Conservation (phyloP, 2,888 invertebrate genomes). For the Coelinius sp. region DNA sequence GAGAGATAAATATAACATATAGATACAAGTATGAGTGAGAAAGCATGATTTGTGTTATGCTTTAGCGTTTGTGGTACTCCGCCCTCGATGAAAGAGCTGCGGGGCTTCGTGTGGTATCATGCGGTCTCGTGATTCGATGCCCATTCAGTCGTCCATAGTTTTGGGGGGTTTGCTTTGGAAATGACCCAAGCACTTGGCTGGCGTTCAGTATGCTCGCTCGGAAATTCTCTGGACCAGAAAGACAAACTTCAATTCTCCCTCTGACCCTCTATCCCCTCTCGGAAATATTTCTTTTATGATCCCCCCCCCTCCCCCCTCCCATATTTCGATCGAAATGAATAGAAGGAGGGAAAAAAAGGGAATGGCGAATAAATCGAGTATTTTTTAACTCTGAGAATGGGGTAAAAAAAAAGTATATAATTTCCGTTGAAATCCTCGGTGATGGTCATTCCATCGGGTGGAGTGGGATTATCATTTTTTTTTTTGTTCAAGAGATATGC, state of each 20-base stretch:
- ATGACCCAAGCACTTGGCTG: constrained; percentile 64
- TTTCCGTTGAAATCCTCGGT: constrained; percentile 24
- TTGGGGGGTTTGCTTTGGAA: constrained; percentile 67
- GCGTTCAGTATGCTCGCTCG: constrained; percentile 26
- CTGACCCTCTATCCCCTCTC: constrained; percentile 6
- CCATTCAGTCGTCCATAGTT: constrained; percentile 63
- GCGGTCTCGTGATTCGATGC: constrained; percentile 62
- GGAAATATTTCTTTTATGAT: constrained; percentile 37
- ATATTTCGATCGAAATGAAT: constrained; percentile 23
- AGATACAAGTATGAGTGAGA: constrained; percentile 32
- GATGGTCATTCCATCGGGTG: constrained; percentile 21
- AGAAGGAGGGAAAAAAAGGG: constrained; percentile 11
- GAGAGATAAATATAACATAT: constrained; percentile 2
- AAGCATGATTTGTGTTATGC: constrained; percentile 60
- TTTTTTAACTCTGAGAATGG: constrained; percentile 27
- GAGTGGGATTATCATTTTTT: no score
- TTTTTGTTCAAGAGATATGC: constrained; percentile 3
- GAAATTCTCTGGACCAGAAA: constrained; percentile 61
- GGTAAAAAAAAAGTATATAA: constrained; percentile 34
- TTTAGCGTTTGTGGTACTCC: constrained; percentile 61
- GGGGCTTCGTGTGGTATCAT: constrained; percentile 41
- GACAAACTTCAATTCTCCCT: constrained; percentile 53
- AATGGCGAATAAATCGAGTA: constrained; percentile 28
- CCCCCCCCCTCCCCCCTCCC: constrained; percentile 26
- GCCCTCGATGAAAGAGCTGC: constrained; percentile 51